These are phyloP conservation scores for Bubo scandiacus DNA, from an alignment of 2,113 vertebrate species.

Conservation along the genomic window DNA sequence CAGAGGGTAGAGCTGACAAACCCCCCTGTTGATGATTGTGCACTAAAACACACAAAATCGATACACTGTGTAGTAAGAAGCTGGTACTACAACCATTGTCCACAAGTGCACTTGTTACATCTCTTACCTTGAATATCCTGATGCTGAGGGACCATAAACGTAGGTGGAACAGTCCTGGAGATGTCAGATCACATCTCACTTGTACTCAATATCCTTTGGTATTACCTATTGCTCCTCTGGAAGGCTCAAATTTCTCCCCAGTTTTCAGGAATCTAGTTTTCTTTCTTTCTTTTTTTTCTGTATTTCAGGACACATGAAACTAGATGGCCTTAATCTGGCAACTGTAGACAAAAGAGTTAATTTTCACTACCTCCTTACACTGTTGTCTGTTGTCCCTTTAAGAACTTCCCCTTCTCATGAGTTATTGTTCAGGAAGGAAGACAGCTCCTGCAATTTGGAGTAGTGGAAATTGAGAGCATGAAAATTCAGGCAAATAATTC, in stretches of 20 bases:
- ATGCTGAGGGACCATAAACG: neutral
- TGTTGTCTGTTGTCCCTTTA: neutral
- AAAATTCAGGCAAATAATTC: neutral
- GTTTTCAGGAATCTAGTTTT: neutral
- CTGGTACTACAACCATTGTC: neutral
- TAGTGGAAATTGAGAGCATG: neutral
- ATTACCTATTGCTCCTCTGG: neutral
- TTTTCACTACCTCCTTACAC: neutral
- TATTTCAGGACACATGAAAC: neutral
- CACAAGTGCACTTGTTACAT: neutral
- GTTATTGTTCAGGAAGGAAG: neutral
- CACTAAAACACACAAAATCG: neutral
- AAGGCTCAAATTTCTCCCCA: neutral
- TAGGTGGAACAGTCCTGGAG: neutral
- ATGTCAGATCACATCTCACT: neutral
- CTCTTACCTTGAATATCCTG: neutral
- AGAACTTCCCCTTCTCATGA: neutral
- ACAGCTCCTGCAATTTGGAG: neutral
- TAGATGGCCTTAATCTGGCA: neutral
- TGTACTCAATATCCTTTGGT: neutral
- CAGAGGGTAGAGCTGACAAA: neutral
- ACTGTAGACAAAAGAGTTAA: neutral
- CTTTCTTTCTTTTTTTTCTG: neutral
- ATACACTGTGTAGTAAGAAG: neutral
- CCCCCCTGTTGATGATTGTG: accelerated